Evolutionary conservation across 2,888 invertebrate species (phyloP).

Genomic region (Cataglyphis rosenhaueri): DNA sequence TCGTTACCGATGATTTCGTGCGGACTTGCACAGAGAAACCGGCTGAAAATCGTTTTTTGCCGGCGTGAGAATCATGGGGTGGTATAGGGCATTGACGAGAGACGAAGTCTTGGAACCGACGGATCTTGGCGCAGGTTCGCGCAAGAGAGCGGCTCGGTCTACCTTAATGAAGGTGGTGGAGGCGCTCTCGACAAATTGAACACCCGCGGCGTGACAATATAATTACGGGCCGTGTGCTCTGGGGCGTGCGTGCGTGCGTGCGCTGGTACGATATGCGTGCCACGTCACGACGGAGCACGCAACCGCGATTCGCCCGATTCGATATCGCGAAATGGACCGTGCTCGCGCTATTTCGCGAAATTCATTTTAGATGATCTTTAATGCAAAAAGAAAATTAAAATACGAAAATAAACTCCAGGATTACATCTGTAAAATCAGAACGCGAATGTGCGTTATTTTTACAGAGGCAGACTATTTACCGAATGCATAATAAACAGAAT

Average conservation of each 20-base stretch:
- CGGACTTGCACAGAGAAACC: background rate
- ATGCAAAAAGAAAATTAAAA: background rate
- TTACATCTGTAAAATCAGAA: background rate
- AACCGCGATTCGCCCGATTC: background rate
- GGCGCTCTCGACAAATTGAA: constrained; percentile 25
- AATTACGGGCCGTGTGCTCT: constrained; percentile 28
- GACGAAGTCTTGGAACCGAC: constrained; percentile 29
- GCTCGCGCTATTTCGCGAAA: background rate
- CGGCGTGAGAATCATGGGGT: constrained; percentile 54
- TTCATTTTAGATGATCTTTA: background rate
- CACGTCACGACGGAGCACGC: background rate
- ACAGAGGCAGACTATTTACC: background rate
- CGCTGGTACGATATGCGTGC: constrained; percentile 15
- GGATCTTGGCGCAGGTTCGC: background rate
- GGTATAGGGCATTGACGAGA: constrained; percentile 40
- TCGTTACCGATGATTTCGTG: constrained; percentile 34
- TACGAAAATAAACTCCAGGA: background rate
- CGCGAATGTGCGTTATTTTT: background rate
- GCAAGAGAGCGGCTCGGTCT: constrained; percentile 4
- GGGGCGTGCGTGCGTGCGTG: constrained; percentile 7
- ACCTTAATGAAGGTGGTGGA: constrained; percentile 24
- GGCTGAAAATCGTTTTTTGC: constrained; percentile 25
- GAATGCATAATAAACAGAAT: background rate
- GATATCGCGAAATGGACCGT: background rate
- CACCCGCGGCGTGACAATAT: constrained; percentile 42